These are phyloP conservation scores for Chrysolina americana DNA, from an alignment of 2,888 invertebrate species.

Conservation along the genomic window DNA sequence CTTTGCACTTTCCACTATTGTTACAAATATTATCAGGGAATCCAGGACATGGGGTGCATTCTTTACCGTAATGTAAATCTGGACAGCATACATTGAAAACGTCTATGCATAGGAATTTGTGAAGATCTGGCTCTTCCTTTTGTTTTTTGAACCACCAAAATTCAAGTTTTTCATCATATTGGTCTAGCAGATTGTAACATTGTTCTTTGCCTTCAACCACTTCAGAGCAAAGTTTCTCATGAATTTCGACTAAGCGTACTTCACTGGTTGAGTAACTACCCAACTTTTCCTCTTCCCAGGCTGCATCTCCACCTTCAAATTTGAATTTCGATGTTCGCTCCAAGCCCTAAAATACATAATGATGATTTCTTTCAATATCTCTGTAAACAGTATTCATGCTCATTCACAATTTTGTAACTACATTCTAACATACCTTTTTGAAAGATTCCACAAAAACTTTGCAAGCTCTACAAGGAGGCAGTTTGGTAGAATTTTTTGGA, in stretches of 20 bases:
- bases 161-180: slow-evolving; percentile 86
- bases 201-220: slow-evolving; percentile 80
- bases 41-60: slow-evolving; percentile 86
- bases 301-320: slow-evolving; percentile 93
- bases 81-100: slow-evolving; percentile 87
- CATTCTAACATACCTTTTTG: slow-evolving; percentile 69
- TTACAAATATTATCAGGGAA: slow-evolving; percentile 82
- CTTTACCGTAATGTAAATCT: slow-evolving; percentile 84
- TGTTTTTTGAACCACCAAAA: slow-evolving; percentile 89
- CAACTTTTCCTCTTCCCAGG: slow-evolving; percentile 93
- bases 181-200: slow-evolving; percentile 88
- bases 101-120: slow-evolving; percentile 85
- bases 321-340: slow-evolving; percentile 88
- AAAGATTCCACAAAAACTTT: slow-evolving; percentile 83
- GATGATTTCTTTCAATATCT: background rate
- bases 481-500: slow-evolving; percentile 44
- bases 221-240: slow-evolving; percentile 88
- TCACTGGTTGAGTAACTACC: slow-evolving; percentile 89
- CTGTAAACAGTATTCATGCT: slow-evolving; percentile 16
- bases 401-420: slow-evolving; percentile 18
- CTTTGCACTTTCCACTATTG: slow-evolving; percentile 84
- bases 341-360: slow-evolving; percentile 74
- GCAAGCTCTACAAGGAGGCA: slow-evolving; percentile 86
- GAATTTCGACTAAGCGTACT: slow-evolving; percentile 91
- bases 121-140: slow-evolving; percentile 72